Evolutionary conservation across 2,797 vertebrate genomes (phyloP), one percentile per base, ranked within the genome.

Genomic region (Coreius guichenoti): DNA sequence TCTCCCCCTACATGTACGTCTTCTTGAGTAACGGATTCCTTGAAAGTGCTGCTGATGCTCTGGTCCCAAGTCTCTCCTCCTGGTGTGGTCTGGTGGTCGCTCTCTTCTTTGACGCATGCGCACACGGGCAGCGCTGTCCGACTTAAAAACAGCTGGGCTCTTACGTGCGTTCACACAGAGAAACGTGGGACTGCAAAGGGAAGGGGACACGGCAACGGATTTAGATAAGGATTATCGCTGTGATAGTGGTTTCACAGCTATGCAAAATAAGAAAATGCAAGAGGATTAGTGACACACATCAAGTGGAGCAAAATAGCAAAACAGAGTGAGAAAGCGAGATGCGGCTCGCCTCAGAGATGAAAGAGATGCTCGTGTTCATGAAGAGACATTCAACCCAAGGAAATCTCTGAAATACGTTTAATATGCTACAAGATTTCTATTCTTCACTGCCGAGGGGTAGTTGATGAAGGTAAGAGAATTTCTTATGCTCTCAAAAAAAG

Each of bases 81-180:
- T 49, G 39, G 61, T 76, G 61, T 51, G 73, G 72, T 83, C 61
- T 76, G 49, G 36, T 61, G 39, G 26, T 79, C 74, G 21, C 39
- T 17, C 65, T 70, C 29, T 70, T 76, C 67, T 33, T 69, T 29
- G 21, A 26, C 81, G 81, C 56, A 47, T 75, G 70, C 61, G 70
- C 65, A 75, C 19, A 74, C 4, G 21, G 56, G 29, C 70, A 65
- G 61, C 47, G 58, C 67, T 58, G 65, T 72, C 73, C 49, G 79
- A 58, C 68, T 67, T 83, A 36, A 45, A 89, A 89, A 83, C 88
- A 86, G 87, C 86, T 89, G 87, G 45, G 81, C 74, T 86, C 75
- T 82, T 90, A 90, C 90, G 90, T 91, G 89, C 89, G 87, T 85
- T 87, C 87, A 90, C 87, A 89, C 88, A 80, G 81, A 81, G 88